phyloP scores from a whole-genome alignment of 2,888 invertebrate species.

The Peribatodes rhomboidaria region DNA sequence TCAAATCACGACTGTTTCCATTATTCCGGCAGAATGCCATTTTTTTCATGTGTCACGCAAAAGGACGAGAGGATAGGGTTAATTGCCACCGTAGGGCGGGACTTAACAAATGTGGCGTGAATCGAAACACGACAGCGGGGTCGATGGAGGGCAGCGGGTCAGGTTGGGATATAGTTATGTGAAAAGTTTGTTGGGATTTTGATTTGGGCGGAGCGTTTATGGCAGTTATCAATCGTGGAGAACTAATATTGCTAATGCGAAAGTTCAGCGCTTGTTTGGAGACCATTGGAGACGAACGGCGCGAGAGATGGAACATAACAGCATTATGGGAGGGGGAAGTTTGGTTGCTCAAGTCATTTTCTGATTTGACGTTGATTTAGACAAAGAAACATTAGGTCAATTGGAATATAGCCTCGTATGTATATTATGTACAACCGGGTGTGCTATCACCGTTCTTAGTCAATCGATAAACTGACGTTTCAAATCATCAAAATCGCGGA shows the following conservation, averaged over 20 bases:
- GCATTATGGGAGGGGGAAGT: no score
- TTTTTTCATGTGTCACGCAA: slow-evolving; percentile 38
- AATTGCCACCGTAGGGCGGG: slow-evolving; percentile 34
- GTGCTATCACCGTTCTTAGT: no score
- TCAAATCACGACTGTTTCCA: slow-evolving; percentile 20
- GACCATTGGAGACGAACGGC: background rate
- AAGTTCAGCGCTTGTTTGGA: slow-evolving; percentile 16
- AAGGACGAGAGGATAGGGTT: slow-evolving; percentile 36
- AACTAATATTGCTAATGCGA: slow-evolving; percentile 17
- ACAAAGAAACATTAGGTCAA: no score
- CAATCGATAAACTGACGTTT: no score
- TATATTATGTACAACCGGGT: no score
- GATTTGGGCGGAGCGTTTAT: slow-evolving; percentile 18
- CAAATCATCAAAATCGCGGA: no score
- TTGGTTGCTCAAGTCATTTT: no score
- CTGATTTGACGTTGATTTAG: no score
- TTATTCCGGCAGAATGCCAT: slow-evolving; percentile 22
- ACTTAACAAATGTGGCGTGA: slow-evolving; percentile 37
- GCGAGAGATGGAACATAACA: background rate
- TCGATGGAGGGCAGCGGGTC: slow-evolving; percentile 20
- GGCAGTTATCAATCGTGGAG: slow-evolving; percentile 18
- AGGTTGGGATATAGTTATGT: slow-evolving; percentile 28
- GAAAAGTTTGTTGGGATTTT: slow-evolving; percentile 29
- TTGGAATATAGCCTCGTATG: background rate
- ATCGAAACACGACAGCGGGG: slow-evolving; percentile 33